Percentiles rank a stretch among this genome's conserved stretches.
phyloP scores from a whole-genome alignment of 2,888 invertebrate genomes.

The Schrankia costaestrigalis region DNA sequence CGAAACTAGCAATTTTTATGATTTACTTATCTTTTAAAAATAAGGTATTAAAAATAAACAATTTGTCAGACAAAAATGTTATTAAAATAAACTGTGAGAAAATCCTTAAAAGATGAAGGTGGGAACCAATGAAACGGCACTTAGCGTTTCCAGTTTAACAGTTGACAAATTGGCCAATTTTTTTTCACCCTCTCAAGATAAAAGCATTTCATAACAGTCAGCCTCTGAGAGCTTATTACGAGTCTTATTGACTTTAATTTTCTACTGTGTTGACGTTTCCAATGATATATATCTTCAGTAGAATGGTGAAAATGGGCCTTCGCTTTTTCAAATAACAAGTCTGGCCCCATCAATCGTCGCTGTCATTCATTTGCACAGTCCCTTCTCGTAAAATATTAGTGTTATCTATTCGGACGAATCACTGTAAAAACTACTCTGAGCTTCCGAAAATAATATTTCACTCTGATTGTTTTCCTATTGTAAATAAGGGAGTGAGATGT shows the following conservation, averaged over 20 bases:
- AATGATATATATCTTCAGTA: slow-evolving; percentile 71
- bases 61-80: slow-evolving; percentile 33
- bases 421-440: slow-evolving; percentile 67
- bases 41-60: slow-evolving; percentile 27
- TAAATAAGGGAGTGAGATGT: slow-evolving; percentile 68
- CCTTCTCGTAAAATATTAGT: slow-evolving; percentile 70
- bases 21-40: too few species aligned
- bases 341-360: slow-evolving; percentile 68
- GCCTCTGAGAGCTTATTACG: slow-evolving; percentile 60
- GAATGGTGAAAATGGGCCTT: slow-evolving; percentile 70
- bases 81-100: slow-evolving; percentile 44
- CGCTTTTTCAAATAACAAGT: slow-evolving; percentile 79
- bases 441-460: slow-evolving; percentile 69
- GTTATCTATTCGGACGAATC: slow-evolving; percentile 69
- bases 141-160: slow-evolving; percentile 53
- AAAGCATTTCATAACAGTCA: slow-evolving; percentile 62
- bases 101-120: slow-evolving; percentile 47
- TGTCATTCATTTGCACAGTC: slow-evolving; percentile 73
- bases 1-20: too few species aligned
- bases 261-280: slow-evolving; percentile 76
- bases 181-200: slow-evolving; percentile 51
- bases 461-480: slow-evolving; percentile 74
- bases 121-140: slow-evolving; percentile 64
- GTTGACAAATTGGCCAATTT: slow-evolving; percentile 75
- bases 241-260: slow-evolving; percentile 78